Base-by-base conservation (phyloP, 2,888 invertebrate species). In the Callosobruchus maculatus region DNA sequence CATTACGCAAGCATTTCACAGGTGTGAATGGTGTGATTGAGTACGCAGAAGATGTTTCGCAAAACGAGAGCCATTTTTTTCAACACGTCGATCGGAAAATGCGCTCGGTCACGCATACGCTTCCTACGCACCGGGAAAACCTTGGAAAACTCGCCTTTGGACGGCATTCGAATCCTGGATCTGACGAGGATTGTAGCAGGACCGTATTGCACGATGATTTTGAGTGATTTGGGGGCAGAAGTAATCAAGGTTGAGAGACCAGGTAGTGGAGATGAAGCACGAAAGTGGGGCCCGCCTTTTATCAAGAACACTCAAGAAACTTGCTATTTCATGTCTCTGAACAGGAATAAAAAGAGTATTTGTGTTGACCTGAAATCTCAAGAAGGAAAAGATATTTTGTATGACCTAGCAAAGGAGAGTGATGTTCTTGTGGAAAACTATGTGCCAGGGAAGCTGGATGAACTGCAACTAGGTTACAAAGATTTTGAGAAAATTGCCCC, bases 401-500 rank as follows among this genome's bases (percentile, higher is more conserved):
- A 92, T 78, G 91, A 95, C 78, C 86, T 98, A 78, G 94, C 93
- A 0, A 87, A 86, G 71, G 91, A 93, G 82, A 93, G 94, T 84
- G 98, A 99, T 88, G 92, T 99, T 7, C 84, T 98, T 0, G 90
- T 99, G 0, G 98, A 99, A 86, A 99, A 99, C 87, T 99, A 94
- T 87, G 88, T 98, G 0, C 98, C 99, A 0, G 98, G 97, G 0
- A 97, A 96, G 82, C 87, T 98, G 80, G 90, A 92, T 20, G 86
- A 91, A 74, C 88, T 95, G 75, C 92, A 92, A 0, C 87, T 99
- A 73, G 96, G 95, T n/a, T 99, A 96, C 85, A 88, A 93, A 18
- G 89, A 92, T 67, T 84, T 98, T 31, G 90, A 89, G 71, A 82
- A 87, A 71, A 81, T 94, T 1, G 93, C 95, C 69, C 96, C 97